Evolutionary conservation across 2,113 vertebrate species (phyloP), one percentile per base, ranked within the genome.

Genomic region (Podarcis muralis): DNA sequence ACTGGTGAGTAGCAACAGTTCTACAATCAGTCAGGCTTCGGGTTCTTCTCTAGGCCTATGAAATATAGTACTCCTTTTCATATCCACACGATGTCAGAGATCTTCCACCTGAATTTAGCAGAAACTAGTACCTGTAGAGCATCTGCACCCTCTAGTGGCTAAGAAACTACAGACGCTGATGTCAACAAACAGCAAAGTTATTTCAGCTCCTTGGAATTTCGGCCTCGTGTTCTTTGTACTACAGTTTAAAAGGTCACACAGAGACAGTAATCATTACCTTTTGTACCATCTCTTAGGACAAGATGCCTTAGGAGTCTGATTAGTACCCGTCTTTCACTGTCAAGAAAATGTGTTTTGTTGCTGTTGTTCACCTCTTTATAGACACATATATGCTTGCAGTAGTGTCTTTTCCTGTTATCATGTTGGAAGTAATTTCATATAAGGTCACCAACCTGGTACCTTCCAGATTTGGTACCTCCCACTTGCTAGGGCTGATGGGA

Each of bases 91-190:
- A 84, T 84, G 15, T 32, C 43, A 22, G 43, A 32, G 6, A 12
- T 87, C 69, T 87, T 43, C n/a, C 16, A 30, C 48, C 22, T 43
- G 7, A 57, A 16, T 57, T 43, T 43, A 3, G 35, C 22, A 72
- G 65, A 68, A 11, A 40, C 25, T 72, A 40, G 22, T 81, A 27
- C 27, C 48, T 53, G 48, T 53, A 53, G 95, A 80, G 91, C 85
- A 78, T 65, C 90, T 90, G 77, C 82, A 92, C 95, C 96, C 90
- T 95, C 96, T 95, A 93, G 92, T 92, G 96, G 96, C 15, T 90
- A 71, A 18, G 2, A 7, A 84, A 69, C 53, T 57, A 27, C 15
- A 65, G 68, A 62, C 20, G 78, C 32, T 22, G 4, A 22, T 66
- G 9, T 18, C 15, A 15, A 62, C 40, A 32, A 30, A 43, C 57